Evolutionary conservation across 2,797 vertebrate genomes (phyloP).

Genomic region (Ceyx erithaca): DNA sequence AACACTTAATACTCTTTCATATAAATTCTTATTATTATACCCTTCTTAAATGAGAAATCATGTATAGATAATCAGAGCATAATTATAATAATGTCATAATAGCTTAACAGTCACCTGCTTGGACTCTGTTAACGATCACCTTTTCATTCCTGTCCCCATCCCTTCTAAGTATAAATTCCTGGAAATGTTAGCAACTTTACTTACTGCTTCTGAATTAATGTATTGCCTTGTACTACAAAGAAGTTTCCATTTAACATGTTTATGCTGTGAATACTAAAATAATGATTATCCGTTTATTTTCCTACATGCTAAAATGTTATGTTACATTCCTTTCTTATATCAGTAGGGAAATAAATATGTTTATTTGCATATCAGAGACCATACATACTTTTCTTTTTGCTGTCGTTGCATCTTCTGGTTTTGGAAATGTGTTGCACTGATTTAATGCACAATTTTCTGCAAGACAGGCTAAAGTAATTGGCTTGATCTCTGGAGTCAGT

Average conservation of each 20-base stretch:
- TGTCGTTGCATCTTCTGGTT: not conserved
- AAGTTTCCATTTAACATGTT: not conserved
- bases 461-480: not conserved
- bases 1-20: not conserved
- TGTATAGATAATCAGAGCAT: not conserved
- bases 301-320: not conserved
- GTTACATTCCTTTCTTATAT: not conserved
- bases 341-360: not conserved
- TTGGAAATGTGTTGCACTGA: not conserved
- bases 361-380: not conserved
- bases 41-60: not conserved
- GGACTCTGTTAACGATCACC: not conserved
- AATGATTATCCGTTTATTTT: not conserved
- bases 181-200: not conserved
- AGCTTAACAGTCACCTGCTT: not conserved
- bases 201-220: not conserved
- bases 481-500: not conserved
- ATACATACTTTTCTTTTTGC: not conserved
- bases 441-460: not conserved
- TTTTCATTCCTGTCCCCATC: accelerated
- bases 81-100: not conserved
- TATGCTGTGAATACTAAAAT: not conserved
- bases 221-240: not conserved
- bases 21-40: not conserved
- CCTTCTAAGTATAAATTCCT: not conserved